Conservation (phyloP, 2,113 vertebrate genomes). For the Lipophrys pholis region DNA sequence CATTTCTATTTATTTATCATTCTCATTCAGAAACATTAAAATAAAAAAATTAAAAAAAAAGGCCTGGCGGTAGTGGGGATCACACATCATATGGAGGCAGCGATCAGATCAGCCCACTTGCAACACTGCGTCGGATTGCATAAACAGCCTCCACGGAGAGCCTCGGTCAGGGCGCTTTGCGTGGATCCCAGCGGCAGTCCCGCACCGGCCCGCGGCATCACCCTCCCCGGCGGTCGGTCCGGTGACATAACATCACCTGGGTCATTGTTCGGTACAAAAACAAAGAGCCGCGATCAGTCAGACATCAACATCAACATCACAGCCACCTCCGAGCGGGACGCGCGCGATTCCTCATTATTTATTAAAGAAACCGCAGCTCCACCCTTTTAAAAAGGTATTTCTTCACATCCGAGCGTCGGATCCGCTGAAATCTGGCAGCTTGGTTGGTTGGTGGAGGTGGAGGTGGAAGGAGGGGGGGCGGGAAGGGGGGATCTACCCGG, state of each 20-base stretch:
- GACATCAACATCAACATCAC: slow-evolving; percentile 52
- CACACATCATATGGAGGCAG: slow-evolving; percentile 36
- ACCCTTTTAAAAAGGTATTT: slow-evolving; percentile 61
- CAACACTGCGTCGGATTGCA: slow-evolving; percentile 71
- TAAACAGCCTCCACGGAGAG: slow-evolving; percentile 61
- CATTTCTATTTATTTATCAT: slow-evolving; percentile 33
- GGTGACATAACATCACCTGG: slow-evolving; percentile 42
- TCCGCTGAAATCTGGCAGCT: neutral
- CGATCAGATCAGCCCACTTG: slow-evolving; percentile 47
- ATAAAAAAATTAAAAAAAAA: neutral
- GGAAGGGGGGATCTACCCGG: slow-evolving; percentile 21
- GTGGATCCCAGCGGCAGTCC: slow-evolving; percentile 39
- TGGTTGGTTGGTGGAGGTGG: neutral
- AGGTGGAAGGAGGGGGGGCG: neutral
- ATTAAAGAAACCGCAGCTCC: slow-evolving; percentile 78
- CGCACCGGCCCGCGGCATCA: slow-evolving; percentile 49
- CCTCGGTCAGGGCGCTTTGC: slow-evolving; percentile 26
- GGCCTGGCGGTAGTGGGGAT: slow-evolving; percentile 38
- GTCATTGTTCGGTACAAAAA: slow-evolving; percentile 28
- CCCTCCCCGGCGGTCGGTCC: slow-evolving; percentile 22
- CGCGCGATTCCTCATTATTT: slow-evolving; percentile 74
- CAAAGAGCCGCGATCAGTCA: slow-evolving; percentile 7
- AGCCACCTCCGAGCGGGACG: slow-evolving; percentile 24
- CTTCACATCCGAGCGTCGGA: neutral
- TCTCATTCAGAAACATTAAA: slow-evolving; percentile 30